Percentiles rank a stretch among this genome's conserved stretches.
Conservation (phyloP, 2,113 vertebrate genomes). For the Rostratula benghalensis region DNA sequence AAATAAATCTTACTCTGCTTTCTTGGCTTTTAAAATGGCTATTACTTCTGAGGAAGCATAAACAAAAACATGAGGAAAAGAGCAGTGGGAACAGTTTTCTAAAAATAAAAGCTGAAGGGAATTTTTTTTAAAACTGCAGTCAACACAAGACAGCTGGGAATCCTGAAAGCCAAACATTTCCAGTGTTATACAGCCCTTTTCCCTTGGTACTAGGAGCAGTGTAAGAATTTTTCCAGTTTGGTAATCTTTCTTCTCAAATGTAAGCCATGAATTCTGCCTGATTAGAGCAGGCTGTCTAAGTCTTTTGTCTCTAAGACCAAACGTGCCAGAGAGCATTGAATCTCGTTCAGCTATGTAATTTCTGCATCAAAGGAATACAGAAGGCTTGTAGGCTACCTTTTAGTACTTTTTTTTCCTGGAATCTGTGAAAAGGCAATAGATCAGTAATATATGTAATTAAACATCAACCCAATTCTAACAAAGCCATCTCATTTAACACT, state of each 20-base stretch:
- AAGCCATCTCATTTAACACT: not conserved
- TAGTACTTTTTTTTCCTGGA: not conserved
- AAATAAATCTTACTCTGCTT: not conserved
- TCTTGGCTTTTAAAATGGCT: not conserved
- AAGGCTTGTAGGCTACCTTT: not conserved
- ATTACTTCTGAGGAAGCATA: constrained; percentile 30
- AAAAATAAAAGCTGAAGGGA: constrained; percentile 43
- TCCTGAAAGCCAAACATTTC: not conserved
- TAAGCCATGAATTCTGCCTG: constrained; percentile 1
- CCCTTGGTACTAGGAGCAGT: not conserved
- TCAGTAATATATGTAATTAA: not conserved
- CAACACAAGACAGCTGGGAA: constrained; percentile 34
- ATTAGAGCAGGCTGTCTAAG: constrained; percentile 6
- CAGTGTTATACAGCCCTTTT: not conserved
- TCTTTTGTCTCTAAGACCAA: not conserved
- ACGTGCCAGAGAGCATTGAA: not conserved
- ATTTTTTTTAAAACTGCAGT: not conserved
- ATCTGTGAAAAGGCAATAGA: not conserved
- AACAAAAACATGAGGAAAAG: constrained; percentile 47
- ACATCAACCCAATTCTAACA: not conserved
- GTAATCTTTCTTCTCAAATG: constrained; percentile 11
- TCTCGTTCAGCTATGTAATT: not conserved
- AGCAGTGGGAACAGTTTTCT: constrained; percentile 1
- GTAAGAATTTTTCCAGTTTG: constrained; percentile 26
- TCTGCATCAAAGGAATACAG: not conserved